phyloP scores from a whole-genome alignment of 2,113 vertebrate species.

The Capra hircus region DNA sequence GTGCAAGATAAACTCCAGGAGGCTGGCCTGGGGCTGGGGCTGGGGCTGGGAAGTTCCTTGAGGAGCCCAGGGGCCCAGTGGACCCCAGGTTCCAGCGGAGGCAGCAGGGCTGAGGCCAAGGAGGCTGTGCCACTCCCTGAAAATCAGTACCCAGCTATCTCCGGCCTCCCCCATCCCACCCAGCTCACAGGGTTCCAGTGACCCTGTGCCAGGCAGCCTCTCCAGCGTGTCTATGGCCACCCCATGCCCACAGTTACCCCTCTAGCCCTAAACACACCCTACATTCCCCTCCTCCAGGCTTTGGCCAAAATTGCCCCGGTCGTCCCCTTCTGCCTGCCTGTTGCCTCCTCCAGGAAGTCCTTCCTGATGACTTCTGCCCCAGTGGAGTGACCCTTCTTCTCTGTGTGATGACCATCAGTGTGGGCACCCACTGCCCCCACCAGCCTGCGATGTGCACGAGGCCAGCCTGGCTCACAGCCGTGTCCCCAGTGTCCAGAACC shows the following conservation, averaged over 20 bases:
- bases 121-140: neutral
- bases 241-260: neutral
- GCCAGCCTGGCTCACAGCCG: neutral
- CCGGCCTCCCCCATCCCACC: neutral
- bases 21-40: neutral
- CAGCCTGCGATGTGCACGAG: fast-evolving
- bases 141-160: neutral
- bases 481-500: neutral
- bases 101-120: neutral
- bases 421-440: fast-evolving
- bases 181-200: fast-evolving
- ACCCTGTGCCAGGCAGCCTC: neutral
- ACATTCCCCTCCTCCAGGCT: neutral
- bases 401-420: neutral
- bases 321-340: neutral
- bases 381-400: neutral
- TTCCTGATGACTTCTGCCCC: neutral
- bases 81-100: neutral
- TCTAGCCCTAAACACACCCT: neutral
- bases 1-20: neutral
- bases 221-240: neutral
- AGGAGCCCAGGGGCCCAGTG: neutral
- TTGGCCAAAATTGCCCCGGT: too few species aligned
- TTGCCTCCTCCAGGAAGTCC: neutral
- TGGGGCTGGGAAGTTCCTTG: neutral